A percentile compares a stretch with the other conserved stretches of the same genome.
Conservation (phyloP, 2,797 vertebrate species). For the Vultur gryphus region DNA sequence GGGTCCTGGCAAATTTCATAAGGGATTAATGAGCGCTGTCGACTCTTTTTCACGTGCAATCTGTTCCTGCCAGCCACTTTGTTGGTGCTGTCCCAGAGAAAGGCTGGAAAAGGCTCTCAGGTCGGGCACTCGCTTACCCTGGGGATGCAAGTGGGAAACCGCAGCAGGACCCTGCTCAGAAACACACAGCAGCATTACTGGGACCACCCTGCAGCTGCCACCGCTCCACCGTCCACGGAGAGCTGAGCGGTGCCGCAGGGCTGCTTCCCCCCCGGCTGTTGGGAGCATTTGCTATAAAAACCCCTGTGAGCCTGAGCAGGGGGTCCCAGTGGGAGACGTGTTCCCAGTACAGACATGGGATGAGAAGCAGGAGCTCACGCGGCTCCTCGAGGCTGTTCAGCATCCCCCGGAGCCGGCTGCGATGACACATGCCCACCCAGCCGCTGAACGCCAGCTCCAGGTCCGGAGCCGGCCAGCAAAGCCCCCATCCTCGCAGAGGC, state of each 20-base stretch:
- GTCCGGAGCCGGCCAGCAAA: neutral
- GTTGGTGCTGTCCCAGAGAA: neutral
- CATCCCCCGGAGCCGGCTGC: rapidly evolving
- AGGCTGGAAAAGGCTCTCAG: neutral
- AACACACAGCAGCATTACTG: rapidly evolving
- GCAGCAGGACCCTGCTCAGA: neutral
- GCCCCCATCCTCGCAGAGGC: rapidly evolving
- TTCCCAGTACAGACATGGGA: neutral
- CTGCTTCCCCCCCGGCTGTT: neutral
- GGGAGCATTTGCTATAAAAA: neutral
- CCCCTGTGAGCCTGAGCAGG: neutral
- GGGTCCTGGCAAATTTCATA: neutral
- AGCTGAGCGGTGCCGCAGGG: neutral
- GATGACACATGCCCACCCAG: rapidly evolving
- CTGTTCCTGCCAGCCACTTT: neutral
- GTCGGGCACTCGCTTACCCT: neutral
- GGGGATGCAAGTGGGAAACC: neutral
- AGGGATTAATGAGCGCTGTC: neutral
- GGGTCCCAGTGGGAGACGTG: neutral
- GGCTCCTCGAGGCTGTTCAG: neutral
- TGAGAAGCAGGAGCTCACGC: neutral
- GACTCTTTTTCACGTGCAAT: neutral
- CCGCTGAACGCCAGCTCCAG: neutral
- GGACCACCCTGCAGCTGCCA: neutral
- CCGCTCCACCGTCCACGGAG: rapidly evolving